Conservation (phyloP, 2,113 vertebrate species). For the Xyliphius kryptos region DNA sequence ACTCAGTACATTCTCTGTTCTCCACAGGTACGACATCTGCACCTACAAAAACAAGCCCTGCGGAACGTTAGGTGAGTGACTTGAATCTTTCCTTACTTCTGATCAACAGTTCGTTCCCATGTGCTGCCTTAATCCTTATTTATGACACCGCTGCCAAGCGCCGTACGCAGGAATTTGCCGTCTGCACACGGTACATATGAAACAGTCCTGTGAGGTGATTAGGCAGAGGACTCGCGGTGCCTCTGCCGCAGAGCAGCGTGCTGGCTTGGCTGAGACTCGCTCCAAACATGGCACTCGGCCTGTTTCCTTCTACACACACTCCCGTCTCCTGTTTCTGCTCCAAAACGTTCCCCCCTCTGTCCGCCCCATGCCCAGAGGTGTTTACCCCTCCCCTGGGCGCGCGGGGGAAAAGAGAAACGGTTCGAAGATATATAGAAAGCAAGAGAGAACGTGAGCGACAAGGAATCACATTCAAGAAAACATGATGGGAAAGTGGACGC, state of each 20-base stretch:
- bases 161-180: background rate
- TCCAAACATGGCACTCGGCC: constrained; percentile 24
- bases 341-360: constrained; percentile 22
- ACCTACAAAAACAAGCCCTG: constrained; percentile 99
- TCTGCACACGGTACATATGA: background rate
- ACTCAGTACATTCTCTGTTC: constrained; percentile 25
- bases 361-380: constrained; percentile 44
- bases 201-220: background rate
- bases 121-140: background rate
- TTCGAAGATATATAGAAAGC: constrained; percentile 31
- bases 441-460: constrained; percentile 45
- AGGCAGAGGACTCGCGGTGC: constrained; percentile 1
- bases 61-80: constrained; percentile 90
- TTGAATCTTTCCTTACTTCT: constrained; percentile 5
- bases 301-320: constrained; percentile 2
- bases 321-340: constrained; percentile 30
- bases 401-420: constrained; percentile 1
- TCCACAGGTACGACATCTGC: constrained; percentile 94
- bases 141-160: background rate
- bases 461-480: constrained; percentile 47
- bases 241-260: constrained; percentile 2
- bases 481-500: constrained; percentile 32
- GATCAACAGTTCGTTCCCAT: background rate
- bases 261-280: constrained; percentile 15
- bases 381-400: constrained; percentile 48